Percentiles rank a stretch among this genome's conserved stretches.
These are phyloP conservation scores for Semotilus atromaculatus DNA, from an alignment of 2,797 vertebrate genomes.

Conservation along the genomic window DNA sequence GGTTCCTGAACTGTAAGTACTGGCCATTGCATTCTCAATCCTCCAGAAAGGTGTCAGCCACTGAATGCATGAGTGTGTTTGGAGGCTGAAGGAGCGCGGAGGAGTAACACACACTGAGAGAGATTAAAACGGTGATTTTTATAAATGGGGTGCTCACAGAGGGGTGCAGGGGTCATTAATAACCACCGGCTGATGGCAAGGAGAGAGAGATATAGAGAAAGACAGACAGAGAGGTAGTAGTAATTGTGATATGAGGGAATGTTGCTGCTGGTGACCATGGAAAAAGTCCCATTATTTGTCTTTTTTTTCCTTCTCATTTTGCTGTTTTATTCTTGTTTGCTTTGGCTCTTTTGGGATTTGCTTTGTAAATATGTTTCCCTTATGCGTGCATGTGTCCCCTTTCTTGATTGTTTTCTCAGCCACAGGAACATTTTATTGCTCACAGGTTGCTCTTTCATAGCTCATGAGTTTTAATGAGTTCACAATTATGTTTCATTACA, in stretches of 20 bases:
- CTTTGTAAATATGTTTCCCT: slow-evolving; percentile 10
- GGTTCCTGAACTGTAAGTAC: slow-evolving; percentile 37
- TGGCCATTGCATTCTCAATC: slow-evolving; percentile 40
- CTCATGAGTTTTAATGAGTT: not conserved
- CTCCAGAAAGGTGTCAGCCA: slow-evolving; percentile 49
- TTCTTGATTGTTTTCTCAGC: not conserved
- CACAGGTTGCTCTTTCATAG: slow-evolving; percentile 20
- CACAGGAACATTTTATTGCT: slow-evolving; percentile 12
- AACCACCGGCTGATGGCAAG: slow-evolving; percentile 53
- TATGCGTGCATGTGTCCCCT: not conserved
- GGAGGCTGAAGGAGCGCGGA: slow-evolving; percentile 39
- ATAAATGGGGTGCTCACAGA: slow-evolving; percentile 60
- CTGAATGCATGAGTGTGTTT: slow-evolving; percentile 54
- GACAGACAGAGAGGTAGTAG: slow-evolving; percentile 2
- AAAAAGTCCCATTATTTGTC: slow-evolving; percentile 24
- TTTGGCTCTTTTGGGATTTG: not conserved
- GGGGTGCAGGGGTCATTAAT: slow-evolving; percentile 59
- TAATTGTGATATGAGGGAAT: not conserved
- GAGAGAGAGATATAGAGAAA: slow-evolving; percentile 16
- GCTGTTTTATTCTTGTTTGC: not conserved
- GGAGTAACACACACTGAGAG: slow-evolving; percentile 54
- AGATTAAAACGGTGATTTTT: slow-evolving; percentile 64
- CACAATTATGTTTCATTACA: slow-evolving; percentile 23
- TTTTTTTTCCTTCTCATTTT: not conserved
- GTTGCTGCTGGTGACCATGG: not conserved